phyloP scores from a whole-genome alignment of 92 coral and sea anemone genomes.

The Zoanthus gigantus region DNA sequence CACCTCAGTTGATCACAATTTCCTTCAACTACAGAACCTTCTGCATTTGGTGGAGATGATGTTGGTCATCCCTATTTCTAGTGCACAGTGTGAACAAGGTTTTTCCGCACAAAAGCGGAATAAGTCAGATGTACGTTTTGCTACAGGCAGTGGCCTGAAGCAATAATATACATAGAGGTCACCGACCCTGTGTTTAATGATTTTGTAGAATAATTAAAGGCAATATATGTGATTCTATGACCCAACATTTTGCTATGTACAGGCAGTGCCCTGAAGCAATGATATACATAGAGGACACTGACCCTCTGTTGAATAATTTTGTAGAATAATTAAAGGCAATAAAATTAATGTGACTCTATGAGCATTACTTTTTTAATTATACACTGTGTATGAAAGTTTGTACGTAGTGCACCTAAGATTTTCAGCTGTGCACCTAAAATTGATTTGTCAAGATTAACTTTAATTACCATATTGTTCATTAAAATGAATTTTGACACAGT shows the following conservation, averaged over 20 bases:
- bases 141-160: constrained; percentile 59
- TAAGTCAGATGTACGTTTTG: constrained; percentile 18
- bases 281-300: constrained; percentile 34
- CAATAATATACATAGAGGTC: constrained; percentile 31
- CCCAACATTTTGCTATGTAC: constrained; percentile 28
- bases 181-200: constrained; percentile 33
- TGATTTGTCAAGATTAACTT: not conserved
- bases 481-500: no score
- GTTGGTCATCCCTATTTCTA: constrained; percentile 4
- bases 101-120: not conserved
- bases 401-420: constrained; percentile 23
- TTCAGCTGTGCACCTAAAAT: constrained; percentile 28
- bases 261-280: constrained; percentile 57
- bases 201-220: constrained; percentile 13
- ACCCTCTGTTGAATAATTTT: constrained; percentile 12
- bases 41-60: constrained; percentile 25
- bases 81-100: constrained; percentile 16
- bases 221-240: constrained; percentile 23
- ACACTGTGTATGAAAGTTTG: constrained; percentile 38
- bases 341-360: constrained; percentile 21
- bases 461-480: no score
- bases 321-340: constrained; percentile 28
- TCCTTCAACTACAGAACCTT: constrained; percentile 33
- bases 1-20: constrained; percentile 27
- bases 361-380: constrained; percentile 24